Evolutionary conservation across 1,140 invertebrate genomes (phyloP), one percentile per base, ranked within the genome.

Genomic region (Colletes gigas): DNA sequence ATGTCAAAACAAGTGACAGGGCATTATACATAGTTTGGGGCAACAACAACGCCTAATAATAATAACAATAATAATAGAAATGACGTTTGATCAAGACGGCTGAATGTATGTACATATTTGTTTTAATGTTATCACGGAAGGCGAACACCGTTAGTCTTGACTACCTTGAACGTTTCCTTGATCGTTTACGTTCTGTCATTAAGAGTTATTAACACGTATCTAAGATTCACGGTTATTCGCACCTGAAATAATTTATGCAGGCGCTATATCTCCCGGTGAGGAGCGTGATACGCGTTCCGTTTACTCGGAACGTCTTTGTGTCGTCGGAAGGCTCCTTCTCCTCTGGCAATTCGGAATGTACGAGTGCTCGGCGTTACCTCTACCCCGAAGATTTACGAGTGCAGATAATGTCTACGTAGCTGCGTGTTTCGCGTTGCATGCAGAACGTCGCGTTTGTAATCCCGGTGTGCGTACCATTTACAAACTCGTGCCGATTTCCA

Each of bases 391-490:
- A 82, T 82, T 82, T 82, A 82, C 63, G 52, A 54, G 54, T 44
- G 4, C 4, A 81, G 81, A 82, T 82, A 79, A 63, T 44, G 60
- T 80, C 44, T 21, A 10, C 68, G 68, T 71, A 41, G 50, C 15
- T 63, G 76, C 15, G 41, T n/a, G 21, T 69, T 47, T 67, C 55
- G 47, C 67, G 63, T 65, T 65, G 81, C 81, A 66, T 70, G 60
- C 67, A 70, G 65, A 79, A 70, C 14, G 52, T 19, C 66, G 19
- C n/a, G 74, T 1, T 17, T 15, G 63, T 12, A 15, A 54, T 50
- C 41, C n/a, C 15, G 73, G 8, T n/a, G 30, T 30, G 30, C 30
- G 30, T 55, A 41, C n/a, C n/a, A 55, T 76, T 57, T 21, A 8
- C 21, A 19, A 47, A 66, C 50, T 54, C 4, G 72, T 10, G 19